Evolutionary conservation across 2,113 vertebrate species (phyloP).

Genomic region (Echinops telfairi): DNA sequence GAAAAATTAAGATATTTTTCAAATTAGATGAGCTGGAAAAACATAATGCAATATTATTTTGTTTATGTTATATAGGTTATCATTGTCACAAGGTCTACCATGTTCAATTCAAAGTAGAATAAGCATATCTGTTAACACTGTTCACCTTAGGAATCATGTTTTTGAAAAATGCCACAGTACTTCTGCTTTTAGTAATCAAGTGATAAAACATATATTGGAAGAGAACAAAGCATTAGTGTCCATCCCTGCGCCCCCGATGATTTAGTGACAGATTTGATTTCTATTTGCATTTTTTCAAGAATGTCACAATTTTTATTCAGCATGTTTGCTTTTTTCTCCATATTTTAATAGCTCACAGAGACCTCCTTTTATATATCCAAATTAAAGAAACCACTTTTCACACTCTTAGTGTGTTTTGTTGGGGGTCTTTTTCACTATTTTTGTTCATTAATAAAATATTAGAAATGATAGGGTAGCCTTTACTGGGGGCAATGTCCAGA

Average conservation of each 20-base stretch:
- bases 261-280: slow-evolving; percentile 31
- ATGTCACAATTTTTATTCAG: slow-evolving; percentile 43
- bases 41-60: too few relatives aligned
- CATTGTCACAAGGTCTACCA: too few relatives aligned
- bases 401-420: too few relatives aligned
- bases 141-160: background rate
- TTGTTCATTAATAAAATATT: slow-evolving; percentile 45
- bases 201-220: too few relatives aligned
- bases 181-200: too few relatives aligned
- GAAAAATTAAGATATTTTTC: too few relatives aligned
- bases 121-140: too few relatives aligned
- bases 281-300: slow-evolving; percentile 39
- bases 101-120: too few relatives aligned
- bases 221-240: too few relatives aligned
- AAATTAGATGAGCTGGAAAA: too few relatives aligned
- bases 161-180: slow-evolving; percentile 16
- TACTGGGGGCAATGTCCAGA: background rate
- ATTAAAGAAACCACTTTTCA: slow-evolving; percentile 51
- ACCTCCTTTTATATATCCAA: slow-evolving; percentile 26
- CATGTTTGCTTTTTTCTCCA: slow-evolving; percentile 59
- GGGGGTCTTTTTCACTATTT: slow-evolving; percentile 46
- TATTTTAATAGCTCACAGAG: slow-evolving; percentile 59
- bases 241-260: background rate
- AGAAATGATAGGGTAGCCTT: slow-evolving; percentile 12
- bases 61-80: too few relatives aligned